phyloP scores from a whole-genome alignment of 2,797 vertebrate genomes.

The Orientallactaga sibirica region DNA sequence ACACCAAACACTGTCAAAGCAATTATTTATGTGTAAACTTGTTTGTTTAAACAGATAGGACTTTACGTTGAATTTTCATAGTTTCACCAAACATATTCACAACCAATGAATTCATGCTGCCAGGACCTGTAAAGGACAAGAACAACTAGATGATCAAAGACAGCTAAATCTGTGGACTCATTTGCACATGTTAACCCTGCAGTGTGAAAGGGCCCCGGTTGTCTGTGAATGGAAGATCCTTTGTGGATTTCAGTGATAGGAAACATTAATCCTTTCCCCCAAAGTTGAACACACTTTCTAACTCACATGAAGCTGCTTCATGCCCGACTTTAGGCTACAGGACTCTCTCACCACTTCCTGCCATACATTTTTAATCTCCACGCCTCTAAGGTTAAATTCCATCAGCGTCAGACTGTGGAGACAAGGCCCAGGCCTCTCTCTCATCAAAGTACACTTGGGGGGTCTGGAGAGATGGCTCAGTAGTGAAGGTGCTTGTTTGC shows the following conservation, averaged over 20 bases:
- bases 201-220: not conserved
- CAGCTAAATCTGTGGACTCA: not conserved
- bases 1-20: not conserved
- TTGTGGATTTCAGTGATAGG: not conserved
- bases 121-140: not conserved
- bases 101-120: not conserved
- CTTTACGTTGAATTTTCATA: not conserved
- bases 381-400: not conserved
- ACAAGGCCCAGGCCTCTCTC: not conserved
- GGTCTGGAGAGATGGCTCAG: too few species aligned
- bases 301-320: not conserved
- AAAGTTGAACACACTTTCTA: not conserved
- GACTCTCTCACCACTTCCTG: not conserved
- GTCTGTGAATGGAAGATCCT: not conserved
- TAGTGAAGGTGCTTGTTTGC: too few species aligned
- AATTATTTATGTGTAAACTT: not conserved
- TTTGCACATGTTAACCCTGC: not conserved
- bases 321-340: not conserved
- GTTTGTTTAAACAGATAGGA: constrained; percentile 2
- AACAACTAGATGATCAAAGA: not conserved
- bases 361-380: too few species aligned
- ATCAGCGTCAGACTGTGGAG: not conserved
- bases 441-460: not conserved
- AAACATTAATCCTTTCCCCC: not conserved
- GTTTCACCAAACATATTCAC: not conserved